Evolutionary conservation across 2,797 vertebrate genomes (phyloP).

Genomic region (Distichodus sexfasciatus): DNA sequence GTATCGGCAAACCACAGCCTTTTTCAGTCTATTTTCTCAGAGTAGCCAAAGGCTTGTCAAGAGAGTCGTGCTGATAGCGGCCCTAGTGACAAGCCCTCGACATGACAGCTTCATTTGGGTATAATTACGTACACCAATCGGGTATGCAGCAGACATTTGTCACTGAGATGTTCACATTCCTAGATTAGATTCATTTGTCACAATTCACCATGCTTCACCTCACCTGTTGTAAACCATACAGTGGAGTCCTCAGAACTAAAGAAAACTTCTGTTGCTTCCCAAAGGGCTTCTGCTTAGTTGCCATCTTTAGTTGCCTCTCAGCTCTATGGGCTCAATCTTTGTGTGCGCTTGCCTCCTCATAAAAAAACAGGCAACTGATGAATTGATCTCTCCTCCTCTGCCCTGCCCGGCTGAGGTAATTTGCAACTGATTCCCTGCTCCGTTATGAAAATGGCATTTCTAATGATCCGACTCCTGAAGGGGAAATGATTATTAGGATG

Average conservation of each 20-base stretch:
- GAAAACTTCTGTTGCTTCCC: not conserved
- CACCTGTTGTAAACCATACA: not conserved
- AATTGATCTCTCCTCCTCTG: not conserved
- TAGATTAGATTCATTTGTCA: constrained; percentile 16
- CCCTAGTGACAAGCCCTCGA: not conserved
- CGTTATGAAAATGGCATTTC: constrained; percentile 21
- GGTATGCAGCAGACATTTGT: constrained; percentile 9
- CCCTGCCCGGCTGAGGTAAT: not conserved
- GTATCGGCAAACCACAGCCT: not conserved
- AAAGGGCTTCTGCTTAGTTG: not conserved
- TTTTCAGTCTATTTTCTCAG: constrained; percentile 4
- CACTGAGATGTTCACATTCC: constrained; percentile 14
- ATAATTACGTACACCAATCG: constrained; percentile 20
- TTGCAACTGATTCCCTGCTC: not conserved
- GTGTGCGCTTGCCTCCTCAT: not conserved
- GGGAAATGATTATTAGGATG: constrained; percentile 29
- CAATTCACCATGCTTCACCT: not conserved
- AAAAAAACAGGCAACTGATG: not conserved
- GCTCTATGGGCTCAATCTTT: not conserved
- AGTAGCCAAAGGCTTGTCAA: not conserved
- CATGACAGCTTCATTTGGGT: constrained; percentile 22
- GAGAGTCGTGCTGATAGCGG: not conserved
- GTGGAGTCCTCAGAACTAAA: not conserved
- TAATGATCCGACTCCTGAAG: constrained; percentile 26
- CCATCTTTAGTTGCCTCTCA: not conserved